Evolutionary conservation across 2,113 vertebrate genomes (phyloP), one percentile per base, ranked within the genome.

Genomic region (Cervus canadensis): DNA sequence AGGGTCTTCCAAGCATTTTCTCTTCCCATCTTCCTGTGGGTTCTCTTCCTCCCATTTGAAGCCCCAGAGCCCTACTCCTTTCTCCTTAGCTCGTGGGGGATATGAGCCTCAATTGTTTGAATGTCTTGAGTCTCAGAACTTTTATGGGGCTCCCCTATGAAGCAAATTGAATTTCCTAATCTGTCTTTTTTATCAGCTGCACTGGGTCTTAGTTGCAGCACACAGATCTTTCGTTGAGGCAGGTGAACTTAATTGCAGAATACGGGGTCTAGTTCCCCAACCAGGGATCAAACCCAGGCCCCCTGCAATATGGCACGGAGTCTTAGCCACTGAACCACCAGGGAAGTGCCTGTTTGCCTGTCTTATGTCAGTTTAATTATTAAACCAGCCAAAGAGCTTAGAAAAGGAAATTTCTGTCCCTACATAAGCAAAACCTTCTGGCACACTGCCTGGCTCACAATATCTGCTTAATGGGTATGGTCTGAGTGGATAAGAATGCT

Each of bases 281-380:
- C 33, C 62, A n/a, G 62, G 62, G 33, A 19, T n/a, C 2, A 1
- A 67, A n/a, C 33, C 62, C 33, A 67, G 33, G 16, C 30, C 17
- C 62, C 33, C 16, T 1, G 7, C 7, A n/a, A 19, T n/a, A 16
- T 19, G 62, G 33, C 62, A 5, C 0, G 0, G 33, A 67, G 62
- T 67, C 33, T 67, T n/a, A 67, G 16, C 62, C 33, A 67, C 33
- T 5, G 33, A 8, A 10, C 16, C 62, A n/a, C 33, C 16, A n/a
- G 62, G 33, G 33, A 67, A n/a, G 16, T 9, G 62, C 62, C 33
- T 67, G 62, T 67, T 19, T n/a, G 62, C 43, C 14, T 79, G 43
- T 2, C 43, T 79, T 79, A 28, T 48, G 14, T 17, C 43, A 30
- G 7, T 48, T 79, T 48, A 45, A 79, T 79, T 45, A 30, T 30